A percentile compares a stretch with the other conserved stretches of the same genome.
Conservation (phyloP, 30 jellyfish, hydroid and myxozoan species). For the Chrysaora quinquecirrha region DNA sequence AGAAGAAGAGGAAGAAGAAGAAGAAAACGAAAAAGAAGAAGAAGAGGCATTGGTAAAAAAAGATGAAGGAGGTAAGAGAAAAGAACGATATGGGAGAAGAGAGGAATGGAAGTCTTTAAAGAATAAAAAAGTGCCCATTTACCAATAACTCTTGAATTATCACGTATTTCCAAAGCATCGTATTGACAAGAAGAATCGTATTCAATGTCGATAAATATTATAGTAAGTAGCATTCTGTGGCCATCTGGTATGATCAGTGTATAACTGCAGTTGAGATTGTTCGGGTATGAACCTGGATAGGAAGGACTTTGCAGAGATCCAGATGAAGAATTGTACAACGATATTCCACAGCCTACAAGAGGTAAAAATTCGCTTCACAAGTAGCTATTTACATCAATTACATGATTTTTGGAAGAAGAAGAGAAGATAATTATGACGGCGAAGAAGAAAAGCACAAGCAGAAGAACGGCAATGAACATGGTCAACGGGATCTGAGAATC, state of each 20-base stretch:
- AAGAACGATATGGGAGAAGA: background rate
- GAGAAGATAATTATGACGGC: too few species aligned
- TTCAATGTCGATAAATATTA: slow-evolving; percentile 19
- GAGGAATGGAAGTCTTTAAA: too few species aligned
- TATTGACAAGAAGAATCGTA: slow-evolving; percentile 35
- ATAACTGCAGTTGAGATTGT: slow-evolving; percentile 60
- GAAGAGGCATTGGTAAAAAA: background rate
- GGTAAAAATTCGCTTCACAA: too few species aligned
- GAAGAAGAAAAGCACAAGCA: too few species aligned
- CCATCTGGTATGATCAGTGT: slow-evolving; percentile 9
- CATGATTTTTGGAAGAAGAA: too few species aligned
- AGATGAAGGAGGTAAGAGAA: background rate
- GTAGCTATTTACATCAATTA: too few species aligned
- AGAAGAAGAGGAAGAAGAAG: background rate
- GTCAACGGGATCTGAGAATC: too few species aligned
- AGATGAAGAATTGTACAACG: slow-evolving; percentile 18
- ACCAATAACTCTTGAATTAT: slow-evolving; percentile 14
- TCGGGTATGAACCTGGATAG: slow-evolving; percentile 45
- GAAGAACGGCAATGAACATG: too few species aligned
- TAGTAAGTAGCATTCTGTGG: slow-evolving; percentile 2
- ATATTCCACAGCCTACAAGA: slow-evolving; percentile 32
- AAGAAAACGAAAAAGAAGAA: background rate
- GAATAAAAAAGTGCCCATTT: too few species aligned
- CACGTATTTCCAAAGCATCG: slow-evolving; percentile 35
- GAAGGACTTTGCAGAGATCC: slow-evolving; percentile 56